Percentiles rank a stretch among this genome's conserved stretches.
These are phyloP conservation scores for Diglossa cyanea DNA, from an alignment of 2,797 vertebrate genomes.

Conservation along the genomic window DNA sequence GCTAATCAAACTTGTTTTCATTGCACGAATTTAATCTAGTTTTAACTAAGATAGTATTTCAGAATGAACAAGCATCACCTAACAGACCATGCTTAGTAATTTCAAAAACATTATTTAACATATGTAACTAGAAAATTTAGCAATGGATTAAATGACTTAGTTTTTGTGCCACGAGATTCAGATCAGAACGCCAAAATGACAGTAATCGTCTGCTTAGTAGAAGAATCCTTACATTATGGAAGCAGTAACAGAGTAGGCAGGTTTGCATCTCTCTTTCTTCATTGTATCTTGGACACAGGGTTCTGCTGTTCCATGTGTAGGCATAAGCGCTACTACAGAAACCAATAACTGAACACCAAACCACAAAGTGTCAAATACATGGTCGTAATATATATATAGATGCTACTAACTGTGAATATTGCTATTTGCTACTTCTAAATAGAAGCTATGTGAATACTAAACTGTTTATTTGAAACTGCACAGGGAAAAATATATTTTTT, in stretches of 20 bases:
- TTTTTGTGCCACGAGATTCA: background rate
- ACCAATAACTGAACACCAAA: slow-evolving; percentile 51
- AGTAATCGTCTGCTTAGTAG: background rate
- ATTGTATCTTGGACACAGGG: background rate
- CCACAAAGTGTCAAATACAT: slow-evolving; percentile 51
- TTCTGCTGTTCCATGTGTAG: slow-evolving; percentile 30
- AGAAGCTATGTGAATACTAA: slow-evolving; percentile 51
- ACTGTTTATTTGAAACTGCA: slow-evolving; percentile 33
- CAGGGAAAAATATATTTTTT: slow-evolving; percentile 40
- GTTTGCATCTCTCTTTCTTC: slow-evolving; percentile 41
- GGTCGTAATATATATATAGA: slow-evolving; percentile 34
- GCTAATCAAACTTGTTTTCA: slow-evolving; percentile 23
- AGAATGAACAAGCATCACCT: slow-evolving; percentile 13
- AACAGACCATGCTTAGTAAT: background rate
- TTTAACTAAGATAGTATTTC: slow-evolving; percentile 25
- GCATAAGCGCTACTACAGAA: slow-evolving; percentile 40
- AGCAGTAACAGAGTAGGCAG: background rate
- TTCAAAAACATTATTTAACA: background rate
- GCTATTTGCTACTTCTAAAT: slow-evolving; percentile 54
- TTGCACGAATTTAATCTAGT: background rate
- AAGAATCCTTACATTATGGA: background rate
- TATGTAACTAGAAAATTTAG: background rate
- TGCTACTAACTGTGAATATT: slow-evolving; percentile 52
- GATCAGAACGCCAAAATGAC: background rate
- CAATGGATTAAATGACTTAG: background rate